phyloP scores from a whole-genome alignment of 2,888 invertebrate species.

The Auanema freiburgensis region DNA sequence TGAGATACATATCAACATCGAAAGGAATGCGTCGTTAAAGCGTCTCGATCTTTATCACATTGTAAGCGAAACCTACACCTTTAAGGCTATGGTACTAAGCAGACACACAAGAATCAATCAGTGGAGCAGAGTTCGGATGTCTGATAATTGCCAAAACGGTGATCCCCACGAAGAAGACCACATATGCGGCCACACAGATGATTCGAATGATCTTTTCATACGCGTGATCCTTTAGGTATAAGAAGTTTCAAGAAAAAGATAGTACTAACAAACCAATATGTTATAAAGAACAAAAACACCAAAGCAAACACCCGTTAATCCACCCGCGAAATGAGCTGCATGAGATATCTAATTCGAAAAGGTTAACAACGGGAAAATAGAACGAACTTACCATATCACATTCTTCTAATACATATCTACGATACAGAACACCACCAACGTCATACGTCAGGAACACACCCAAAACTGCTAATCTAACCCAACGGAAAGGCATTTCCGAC shows the following conservation, averaged over 20 bases:
- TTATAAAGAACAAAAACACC: conserved; percentile 47
- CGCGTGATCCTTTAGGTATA: conserved; percentile 17
- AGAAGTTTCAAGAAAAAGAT: not conserved
- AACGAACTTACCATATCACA: conserved; percentile 74
- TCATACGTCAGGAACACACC: conserved; percentile 80
- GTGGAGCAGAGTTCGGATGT: conserved; percentile 25
- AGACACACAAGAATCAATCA: not conserved
- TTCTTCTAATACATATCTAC: conserved; percentile 77
- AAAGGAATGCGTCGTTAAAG: too few relatives aligned
- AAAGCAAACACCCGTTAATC: conserved; percentile 81
- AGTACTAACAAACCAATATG: conserved; percentile 26
- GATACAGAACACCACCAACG: conserved; percentile 86
- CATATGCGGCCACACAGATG: conserved; percentile 27
- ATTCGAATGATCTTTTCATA: conserved; percentile 36
- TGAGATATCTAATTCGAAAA: conserved; percentile 77
- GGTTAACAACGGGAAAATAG: too few relatives aligned
- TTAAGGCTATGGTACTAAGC: too few relatives aligned
- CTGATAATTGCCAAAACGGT: conserved; percentile 29
- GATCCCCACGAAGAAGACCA: conserved; percentile 20
- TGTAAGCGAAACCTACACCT: too few relatives aligned
- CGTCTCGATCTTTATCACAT: too few relatives aligned
- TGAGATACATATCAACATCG: too few relatives aligned
- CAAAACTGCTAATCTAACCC: conserved; percentile 81
- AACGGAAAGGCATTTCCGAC: conserved; percentile 91
- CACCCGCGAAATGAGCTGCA: conserved; percentile 89